These are phyloP conservation scores for Vannuccia rotundouncinata DNA, from an alignment of 2,888 invertebrate species.

Conservation along the genomic window DNA sequence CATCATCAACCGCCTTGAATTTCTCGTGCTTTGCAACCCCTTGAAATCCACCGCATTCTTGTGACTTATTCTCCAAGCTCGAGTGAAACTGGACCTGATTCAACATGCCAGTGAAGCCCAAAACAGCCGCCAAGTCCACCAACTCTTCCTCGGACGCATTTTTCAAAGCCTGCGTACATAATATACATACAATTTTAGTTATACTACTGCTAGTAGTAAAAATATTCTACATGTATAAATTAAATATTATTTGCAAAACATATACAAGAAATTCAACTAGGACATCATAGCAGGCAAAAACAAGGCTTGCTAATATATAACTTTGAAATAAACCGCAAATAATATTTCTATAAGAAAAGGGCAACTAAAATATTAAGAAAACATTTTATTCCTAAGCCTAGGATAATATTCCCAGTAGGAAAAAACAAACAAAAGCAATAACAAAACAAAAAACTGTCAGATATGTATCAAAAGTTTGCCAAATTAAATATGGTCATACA, in stretches of 20 bases:
- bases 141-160: constrained; percentile 68
- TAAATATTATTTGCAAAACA: neutral
- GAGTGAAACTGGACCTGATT: constrained; percentile 69
- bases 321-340: no score
- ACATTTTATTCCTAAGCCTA: no score
- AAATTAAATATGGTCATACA: no score
- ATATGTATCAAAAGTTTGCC: no score
- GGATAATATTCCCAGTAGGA: no score
- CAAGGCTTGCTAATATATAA: no score
- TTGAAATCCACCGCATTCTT: constrained; percentile 40
- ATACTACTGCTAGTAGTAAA: no score
- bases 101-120: constrained; percentile 99
- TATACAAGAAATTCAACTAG: neutral
- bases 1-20: constrained; percentile 80
- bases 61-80: constrained; percentile 31
- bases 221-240: constrained; percentile 25
- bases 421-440: no score
- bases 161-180: constrained; percentile 46
- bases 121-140: constrained; percentile 94
- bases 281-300: neutral
- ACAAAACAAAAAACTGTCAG: no score
- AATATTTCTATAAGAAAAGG: no score
- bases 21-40: constrained; percentile 88
- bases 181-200: no score
- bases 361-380: no score